A percentile compares a stretch with the other conserved stretches of the same genome.
These are phyloP conservation scores for Pogonus chalceus DNA, from an alignment of 1,140 invertebrate species.

Conservation along the genomic window DNA sequence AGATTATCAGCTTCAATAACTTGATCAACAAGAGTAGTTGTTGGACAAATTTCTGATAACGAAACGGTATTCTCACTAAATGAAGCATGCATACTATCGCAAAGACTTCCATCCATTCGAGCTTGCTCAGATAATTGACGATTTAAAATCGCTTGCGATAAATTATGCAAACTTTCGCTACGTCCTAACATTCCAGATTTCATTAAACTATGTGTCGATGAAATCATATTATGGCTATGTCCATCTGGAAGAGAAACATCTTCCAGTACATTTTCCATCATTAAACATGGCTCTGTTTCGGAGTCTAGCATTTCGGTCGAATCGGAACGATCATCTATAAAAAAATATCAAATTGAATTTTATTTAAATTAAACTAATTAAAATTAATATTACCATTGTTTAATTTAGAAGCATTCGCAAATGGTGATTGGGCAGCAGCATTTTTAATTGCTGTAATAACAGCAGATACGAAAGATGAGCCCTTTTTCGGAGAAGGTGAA, in stretches of 20 bases:
- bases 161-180: conserved; percentile 52
- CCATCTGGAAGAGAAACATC: conserved; percentile 53
- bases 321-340: conserved; percentile 28
- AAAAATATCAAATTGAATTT: background rate
- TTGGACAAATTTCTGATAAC: conserved; percentile 33
- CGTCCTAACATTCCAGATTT: conserved; percentile 26
- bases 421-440: conserved; percentile 43
- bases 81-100: conserved; percentile 24
- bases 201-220: conserved; percentile 37
- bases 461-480: conserved; percentile 53
- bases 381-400: background rate
- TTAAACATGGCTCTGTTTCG: conserved; percentile 66
- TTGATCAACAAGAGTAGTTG: conserved; percentile 53
- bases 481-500: conserved; percentile 44
- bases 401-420: conserved; percentile 21
- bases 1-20: conserved; percentile 65
- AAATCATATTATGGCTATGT: conserved; percentile 58
- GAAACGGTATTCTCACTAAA: conserved; percentile 35
- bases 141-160: conserved; percentile 52
- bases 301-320: conserved; percentile 63
- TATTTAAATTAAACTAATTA: background rate
- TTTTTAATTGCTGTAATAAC: conserved; percentile 57
- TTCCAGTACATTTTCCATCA: conserved; percentile 63
- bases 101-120: conserved; percentile 19
- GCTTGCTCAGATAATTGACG: conserved; percentile 47